Percentiles rank a stretch among this genome's conserved stretches.
phyloP scores from a whole-genome alignment of 2,888 invertebrate species.

The Kuschelorhynchus macadamiae region DNA sequence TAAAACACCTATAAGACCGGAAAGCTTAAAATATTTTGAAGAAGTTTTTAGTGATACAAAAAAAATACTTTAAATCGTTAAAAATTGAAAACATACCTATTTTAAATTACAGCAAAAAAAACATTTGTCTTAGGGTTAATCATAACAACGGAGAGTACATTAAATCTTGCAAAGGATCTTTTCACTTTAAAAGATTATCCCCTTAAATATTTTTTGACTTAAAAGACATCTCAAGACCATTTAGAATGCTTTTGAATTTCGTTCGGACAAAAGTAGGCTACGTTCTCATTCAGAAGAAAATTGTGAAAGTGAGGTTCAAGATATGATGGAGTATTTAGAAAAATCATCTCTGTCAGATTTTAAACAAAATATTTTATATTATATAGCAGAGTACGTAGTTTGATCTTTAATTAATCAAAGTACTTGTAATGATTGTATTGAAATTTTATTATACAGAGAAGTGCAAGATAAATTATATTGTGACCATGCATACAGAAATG shows the following conservation, averaged over 20 bases:
- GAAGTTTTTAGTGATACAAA: not conserved
- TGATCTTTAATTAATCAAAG: too few species aligned
- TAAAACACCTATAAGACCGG: too few species aligned
- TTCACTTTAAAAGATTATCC: not conserved
- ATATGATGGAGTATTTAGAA: slow-evolving; percentile 18
- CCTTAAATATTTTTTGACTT: too few species aligned
- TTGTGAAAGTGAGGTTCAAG: slow-evolving; percentile 7
- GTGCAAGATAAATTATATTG: not conserved
- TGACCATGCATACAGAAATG: slow-evolving; percentile 2
- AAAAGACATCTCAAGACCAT: not conserved
- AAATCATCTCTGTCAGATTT: slow-evolving; percentile 18
- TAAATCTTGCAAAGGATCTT: not conserved
- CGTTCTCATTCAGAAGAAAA: slow-evolving; percentile 4
- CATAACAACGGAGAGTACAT: not conserved
- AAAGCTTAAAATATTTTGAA: too few species aligned
- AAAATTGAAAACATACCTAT: too few species aligned
- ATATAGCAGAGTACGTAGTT: slow-evolving; percentile 22
- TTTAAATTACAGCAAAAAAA: not conserved
- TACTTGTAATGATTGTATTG: too few species aligned
- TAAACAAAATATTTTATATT: slow-evolving; percentile 22
- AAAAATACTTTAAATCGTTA: not conserved
- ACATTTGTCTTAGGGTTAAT: not conserved
- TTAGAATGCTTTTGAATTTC: not conserved
- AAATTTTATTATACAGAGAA: too few species aligned
- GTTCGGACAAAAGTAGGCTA: too few species aligned